Conservation (phyloP, 2,888 invertebrate genomes). For the Mactromeris polynyma region DNA sequence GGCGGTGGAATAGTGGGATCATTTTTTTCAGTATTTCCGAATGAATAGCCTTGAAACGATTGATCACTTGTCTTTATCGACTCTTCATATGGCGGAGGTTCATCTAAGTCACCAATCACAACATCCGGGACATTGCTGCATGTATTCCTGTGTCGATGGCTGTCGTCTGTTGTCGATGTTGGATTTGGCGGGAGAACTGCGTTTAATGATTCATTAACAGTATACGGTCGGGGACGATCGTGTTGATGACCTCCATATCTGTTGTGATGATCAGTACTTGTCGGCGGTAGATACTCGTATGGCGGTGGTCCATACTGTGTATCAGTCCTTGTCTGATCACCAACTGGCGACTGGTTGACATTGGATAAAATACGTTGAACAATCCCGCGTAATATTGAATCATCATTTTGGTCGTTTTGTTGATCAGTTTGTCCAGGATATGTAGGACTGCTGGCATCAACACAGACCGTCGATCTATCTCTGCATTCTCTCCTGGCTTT, state of each 20-base stretch:
- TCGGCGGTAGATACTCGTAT: not conserved
- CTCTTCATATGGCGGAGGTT: slow-evolving; percentile 30
- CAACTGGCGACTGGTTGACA: not conserved
- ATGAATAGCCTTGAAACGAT: not conserved
- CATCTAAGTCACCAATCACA: not conserved
- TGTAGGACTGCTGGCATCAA: not conserved
- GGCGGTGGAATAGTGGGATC: not conserved
- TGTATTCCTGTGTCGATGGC: not conserved
- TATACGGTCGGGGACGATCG: not conserved
- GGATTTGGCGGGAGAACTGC: not conserved
- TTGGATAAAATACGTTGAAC: slow-evolving; percentile 12
- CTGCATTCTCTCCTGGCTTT: not conserved
- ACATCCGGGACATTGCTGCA: not conserved
- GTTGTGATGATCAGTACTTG: not conserved
- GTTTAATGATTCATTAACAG: not conserved
- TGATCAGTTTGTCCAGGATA: slow-evolving; percentile 2
- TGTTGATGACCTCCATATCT: not conserved
- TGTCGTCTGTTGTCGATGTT: not conserved
- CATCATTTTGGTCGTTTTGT: not conserved
- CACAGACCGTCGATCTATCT: not conserved
- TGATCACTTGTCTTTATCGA: not conserved
- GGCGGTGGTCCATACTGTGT: not conserved
- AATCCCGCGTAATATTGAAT: slow-evolving; percentile 27
- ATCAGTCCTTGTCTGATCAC: not conserved
- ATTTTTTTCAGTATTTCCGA: not conserved